Evolutionary conservation across 2,113 vertebrate genomes (phyloP), one percentile per base, ranked within the genome.

Genomic region (Prolemur simus): DNA sequence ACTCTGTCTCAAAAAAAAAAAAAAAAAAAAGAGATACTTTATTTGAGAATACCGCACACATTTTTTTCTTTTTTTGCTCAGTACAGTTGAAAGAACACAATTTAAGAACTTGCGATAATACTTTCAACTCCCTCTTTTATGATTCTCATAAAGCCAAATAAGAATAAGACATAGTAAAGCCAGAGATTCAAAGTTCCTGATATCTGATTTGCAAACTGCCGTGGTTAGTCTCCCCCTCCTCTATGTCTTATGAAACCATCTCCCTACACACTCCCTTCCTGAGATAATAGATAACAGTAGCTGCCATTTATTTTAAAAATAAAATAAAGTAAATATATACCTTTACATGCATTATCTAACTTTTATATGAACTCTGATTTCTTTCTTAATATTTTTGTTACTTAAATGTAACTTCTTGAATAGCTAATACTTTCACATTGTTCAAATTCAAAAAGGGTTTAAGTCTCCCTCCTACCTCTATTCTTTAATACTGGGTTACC

Each of bases 361-460:
- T 95, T 89, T 45, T 52, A 87, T 6, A 73, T 63, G 49, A 93
- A 91, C 64, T 64, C 23, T 86, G 15, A 77, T 39, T 87, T 89
- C 20, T 80, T 68, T 80, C 42, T 39, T 85, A 3, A 69, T 27
- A 37, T 5, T 42, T 95, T 77, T 29, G 68, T 49, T 73, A 76
- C 37, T 49, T 85, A 90, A 83, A 66, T 39, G 42, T 56, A 45
- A 84, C 32, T 90, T 94, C 69, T 17, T 93, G 3, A 87, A 71
- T n/a, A 88, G 64, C 56, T 76, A 91, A 66, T 49, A 89, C 6
- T 58, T 52, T 54, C 58, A 56, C 32, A 52, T 3, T 89, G 52
- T 60, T 95, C 78, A 92, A 87, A 89, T 83, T 87, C 68, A 86
- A 78, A 76, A 95, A 84, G 37, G 85, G 89, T 27, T n/a, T 54